Base-by-base conservation (phyloP, 2,888 invertebrate genomes). In the Caenorhabditis virilis region DNA sequence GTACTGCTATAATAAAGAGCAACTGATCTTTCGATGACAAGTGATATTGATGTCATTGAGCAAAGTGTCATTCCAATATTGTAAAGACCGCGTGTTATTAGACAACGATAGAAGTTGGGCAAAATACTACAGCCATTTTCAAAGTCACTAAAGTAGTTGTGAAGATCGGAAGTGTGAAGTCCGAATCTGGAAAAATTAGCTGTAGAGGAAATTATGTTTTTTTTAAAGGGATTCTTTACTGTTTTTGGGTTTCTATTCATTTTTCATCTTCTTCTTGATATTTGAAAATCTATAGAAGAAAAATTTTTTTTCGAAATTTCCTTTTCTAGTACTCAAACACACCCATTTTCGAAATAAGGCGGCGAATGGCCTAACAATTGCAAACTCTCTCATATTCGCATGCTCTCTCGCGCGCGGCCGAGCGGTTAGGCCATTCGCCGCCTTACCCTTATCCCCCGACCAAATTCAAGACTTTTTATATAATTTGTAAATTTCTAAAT, bases 1-100 rank as follows among this genome's bases (percentile, higher is more conserved):
- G 62, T 52, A 0, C 49, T 50, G 20, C 36, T 47, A 43, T 56
- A 43, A 23, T 42, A 18, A 18, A 56, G 48, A 1, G 62, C 62
- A 7, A 56, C 25, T 1, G 48, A 30, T 47, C 62, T 23, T 48
- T 62, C 62, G 36, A 56, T 56, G 15, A 52, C 52, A 13, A 62
- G 51, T 22, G 38, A 26, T n/a, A 48, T 46, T 6, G 62, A 52
- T 27, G 54, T 55, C 52, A 56, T 56, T 16, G 51, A 49, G 7
- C 54, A 45, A 7, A 62, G 50, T 20, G 62, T 50, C 26, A 62
- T 47, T 33, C 62, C 62, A 20, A 62, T 50, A 35, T 62, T 62
- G 36, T 62, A 62, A 22, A 62, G 36, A 13, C 62, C 62, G 13
- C 62, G 41, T 2, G 48, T 41, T 7, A 55, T 26, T 15, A 62